Conservation (phyloP, 2,888 invertebrate species). For the Lithodes maja region DNA sequence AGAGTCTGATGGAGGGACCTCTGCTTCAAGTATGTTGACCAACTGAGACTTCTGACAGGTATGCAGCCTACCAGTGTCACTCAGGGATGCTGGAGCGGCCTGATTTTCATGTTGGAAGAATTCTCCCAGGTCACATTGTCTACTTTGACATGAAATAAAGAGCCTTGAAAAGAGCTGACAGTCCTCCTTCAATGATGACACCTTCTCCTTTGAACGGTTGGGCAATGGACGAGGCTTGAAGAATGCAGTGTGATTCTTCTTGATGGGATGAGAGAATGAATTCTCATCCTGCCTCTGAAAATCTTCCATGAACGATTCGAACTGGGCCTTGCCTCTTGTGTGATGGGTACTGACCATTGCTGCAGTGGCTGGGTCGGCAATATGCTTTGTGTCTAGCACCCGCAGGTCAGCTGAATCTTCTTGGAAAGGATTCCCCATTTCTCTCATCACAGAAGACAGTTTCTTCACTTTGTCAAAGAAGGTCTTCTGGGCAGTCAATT, state of each 20-base stretch:
- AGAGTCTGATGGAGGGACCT: slow-evolving; percentile 17
- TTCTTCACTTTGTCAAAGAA: slow-evolving; percentile 25
- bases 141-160: slow-evolving; percentile 34
- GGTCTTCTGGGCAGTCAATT: neutral
- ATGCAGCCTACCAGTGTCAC: slow-evolving; percentile 48
- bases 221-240: slow-evolving; percentile 3
- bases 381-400: slow-evolving; percentile 21
- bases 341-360: slow-evolving; percentile 7
- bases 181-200: slow-evolving; percentile 35
- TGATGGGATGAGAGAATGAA: slow-evolving; percentile 38
- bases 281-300: neutral
- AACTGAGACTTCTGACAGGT: slow-evolving; percentile 43
- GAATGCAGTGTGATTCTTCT: slow-evolving; percentile 26
- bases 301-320: neutral
- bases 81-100: slow-evolving; percentile 34
- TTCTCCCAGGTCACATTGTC: slow-evolving; percentile 32
- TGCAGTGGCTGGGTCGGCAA: neutral
- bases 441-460: neutral
- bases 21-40: slow-evolving; percentile 29
- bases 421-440: slow-evolving; percentile 26
- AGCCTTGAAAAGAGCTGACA: slow-evolving; percentile 42
- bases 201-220: slow-evolving; percentile 37
- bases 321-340: slow-evolving; percentile 4
- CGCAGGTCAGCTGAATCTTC: slow-evolving; percentile 17
- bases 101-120: slow-evolving; percentile 50